These are phyloP conservation scores for Ceryle rudis DNA, from an alignment of 2,797 vertebrate species.

Conservation along the genomic window DNA sequence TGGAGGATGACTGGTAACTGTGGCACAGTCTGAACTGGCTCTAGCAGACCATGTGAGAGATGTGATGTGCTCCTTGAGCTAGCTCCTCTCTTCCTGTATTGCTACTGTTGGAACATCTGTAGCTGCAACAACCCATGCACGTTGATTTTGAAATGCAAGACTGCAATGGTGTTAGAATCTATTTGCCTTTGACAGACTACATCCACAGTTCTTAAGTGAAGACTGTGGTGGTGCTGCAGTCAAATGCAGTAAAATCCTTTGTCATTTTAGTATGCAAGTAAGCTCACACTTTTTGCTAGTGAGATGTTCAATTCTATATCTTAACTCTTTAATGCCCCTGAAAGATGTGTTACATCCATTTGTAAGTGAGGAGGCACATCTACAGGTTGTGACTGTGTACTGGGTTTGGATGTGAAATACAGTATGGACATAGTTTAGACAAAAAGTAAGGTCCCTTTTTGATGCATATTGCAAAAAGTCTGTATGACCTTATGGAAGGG, in stretches of 20 bases:
- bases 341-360: neutral
- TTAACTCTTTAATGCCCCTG: neutral
- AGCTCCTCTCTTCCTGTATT: neutral
- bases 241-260: neutral
- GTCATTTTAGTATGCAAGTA: neutral
- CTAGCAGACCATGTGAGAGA: fast-evolving
- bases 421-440: neutral
- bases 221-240: neutral
- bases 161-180: neutral
- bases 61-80: neutral
- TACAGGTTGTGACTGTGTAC: neutral
- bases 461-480: neutral
- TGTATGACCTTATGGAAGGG: neutral
- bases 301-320: neutral
- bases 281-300: neutral
- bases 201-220: neutral
- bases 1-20: neutral
- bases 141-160: neutral
- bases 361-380: neutral
- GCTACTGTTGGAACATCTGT: neutral
- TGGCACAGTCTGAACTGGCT: neutral
- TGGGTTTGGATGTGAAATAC: neutral
- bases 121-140: neutral
- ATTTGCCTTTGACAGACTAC: neutral
- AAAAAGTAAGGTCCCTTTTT: neutral